Evolutionary conservation across 2,797 vertebrate species (phyloP), one percentile per base, ranked within the genome.

Genomic region (Serranus cabrilla): DNA sequence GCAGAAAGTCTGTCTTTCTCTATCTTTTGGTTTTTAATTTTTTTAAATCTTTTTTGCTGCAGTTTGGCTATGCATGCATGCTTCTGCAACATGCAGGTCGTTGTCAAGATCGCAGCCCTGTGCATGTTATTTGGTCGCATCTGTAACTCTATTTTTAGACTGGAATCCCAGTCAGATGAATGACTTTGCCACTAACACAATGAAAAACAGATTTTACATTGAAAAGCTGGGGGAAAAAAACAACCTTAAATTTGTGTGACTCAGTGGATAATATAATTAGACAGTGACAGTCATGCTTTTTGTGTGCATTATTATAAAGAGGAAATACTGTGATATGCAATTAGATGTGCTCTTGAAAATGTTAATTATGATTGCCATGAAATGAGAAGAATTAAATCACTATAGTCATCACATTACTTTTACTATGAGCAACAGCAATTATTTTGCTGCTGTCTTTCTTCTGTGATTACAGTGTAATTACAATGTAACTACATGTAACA

Each of bases 101-200:
- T 66, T 47, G 42, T 50, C n/a, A 56, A 57, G 42, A 73, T 43
- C 4, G 1, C 63, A 61, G 62, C 40, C 2, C 11, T 42, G 34
- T 42, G 43, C n/a, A 47, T 68, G 59, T 49, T 72, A 52, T 74
- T 83, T 60, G 58, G 81, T 83, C 79, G 81, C 77, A 83, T 85
- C 75, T 83, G 82, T 74, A 69, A 65, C 83, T 77, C 76, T 80
- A 80, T 86, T 84, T 84, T 85, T 80, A 85, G 69, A 59, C 37
- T 75, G 63, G 43, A 72, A 59, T 76, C 68, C 77, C 49, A 52
- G 71, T 78, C 81, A 77, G 42, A 79, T 51, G 55, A 80, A 76
- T 78, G 71, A 83, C 81, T 74, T 81, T 69, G 63, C 52, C 57
- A 69, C 61, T 27, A 64, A 81, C 39, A 71, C 27, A 66, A 20